Evolutionary conservation across 2,113 vertebrate genomes (phyloP), one percentile per base, ranked within the genome.

Genomic region (Petroica traversi): DNA sequence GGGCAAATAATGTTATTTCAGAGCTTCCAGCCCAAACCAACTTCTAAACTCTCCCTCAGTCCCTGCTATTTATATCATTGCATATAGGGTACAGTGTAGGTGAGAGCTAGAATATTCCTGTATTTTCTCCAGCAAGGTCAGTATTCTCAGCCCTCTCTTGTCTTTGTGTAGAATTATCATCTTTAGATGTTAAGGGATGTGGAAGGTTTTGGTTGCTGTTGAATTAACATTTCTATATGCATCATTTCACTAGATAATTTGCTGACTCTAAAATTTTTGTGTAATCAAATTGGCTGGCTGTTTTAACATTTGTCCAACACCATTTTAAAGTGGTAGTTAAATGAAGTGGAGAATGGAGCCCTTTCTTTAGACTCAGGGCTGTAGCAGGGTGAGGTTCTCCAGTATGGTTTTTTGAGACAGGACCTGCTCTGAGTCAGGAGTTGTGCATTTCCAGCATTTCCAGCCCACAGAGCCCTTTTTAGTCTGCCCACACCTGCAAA

Each of bases 161-260:
- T 59, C 78, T 67, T 85, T 55, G 62, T 64, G 28, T 45, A 24
- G 66, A 52, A 22, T 63, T 43, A 41, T 66, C 6, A 1, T 77
- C 75, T 94, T 80, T 69, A 40, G 64, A 71, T 71, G 79, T n/a
- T 59, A 82, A 77, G 52, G 80, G 89, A 54, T 31, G 33, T n/a
- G 43, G 46, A 63, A 85, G 74, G 34, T 68, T 95, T 80, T 17
- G 6, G 67, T 88, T 88, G 88, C 88, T 62, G 55, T 91, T 81
- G 88, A 81, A 82, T 86, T 93, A 94, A 89, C 82, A 54, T 93
- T 94, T 93, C 55, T 88, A 1, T 81, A 82, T 4, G 41, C 92
- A 78, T 95, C 79, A 95, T 95, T 93, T 94, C 92, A 89, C 67
- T 45, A 88, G 95, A 72, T 82, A 49, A 92, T 96, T 95, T 96